A percentile compares a stretch with the other conserved stretches of the same genome.
These are phyloP conservation scores for Caerostris extrusa DNA, from an alignment of 1,140 invertebrate genomes.

Conservation along the genomic window DNA sequence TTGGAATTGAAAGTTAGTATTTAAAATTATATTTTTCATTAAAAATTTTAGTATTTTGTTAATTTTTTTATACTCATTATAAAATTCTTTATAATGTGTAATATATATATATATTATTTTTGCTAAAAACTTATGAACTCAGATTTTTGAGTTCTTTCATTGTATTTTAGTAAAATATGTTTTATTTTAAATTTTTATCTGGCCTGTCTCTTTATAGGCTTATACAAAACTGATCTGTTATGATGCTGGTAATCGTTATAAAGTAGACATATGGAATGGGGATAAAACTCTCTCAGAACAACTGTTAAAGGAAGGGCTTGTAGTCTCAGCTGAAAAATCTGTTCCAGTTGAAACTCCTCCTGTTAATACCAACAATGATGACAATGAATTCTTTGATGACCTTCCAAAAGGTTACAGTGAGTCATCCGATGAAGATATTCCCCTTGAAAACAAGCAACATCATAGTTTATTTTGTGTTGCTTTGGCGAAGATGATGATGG, in stretches of 20 bases:
- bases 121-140: neutral
- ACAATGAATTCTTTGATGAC: neutral
- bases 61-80: neutral
- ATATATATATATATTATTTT: neutral
- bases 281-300: conserved; percentile 56
- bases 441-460: neutral
- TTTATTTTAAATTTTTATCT: no score
- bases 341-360: neutral
- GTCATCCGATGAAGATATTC: neutral
- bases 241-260: conserved; percentile 58
- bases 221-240: conserved; percentile 52
- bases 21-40: neutral
- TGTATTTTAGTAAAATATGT: no score
- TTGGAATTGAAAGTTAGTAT: conserved; percentile 27
- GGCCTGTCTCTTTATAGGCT: conserved; percentile 4
- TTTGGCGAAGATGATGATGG: neutral
- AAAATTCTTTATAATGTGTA: neutral
- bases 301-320: conserved; percentile 45
- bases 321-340: conserved; percentile 5
- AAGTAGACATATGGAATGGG: conserved; percentile 53
- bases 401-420: neutral
- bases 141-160: neutral
- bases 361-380: neutral
- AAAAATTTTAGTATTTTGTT: neutral
- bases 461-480: neutral